Evolutionary conservation across 2,888 invertebrate genomes (phyloP), one percentile per base, ranked within the genome.

Genomic region (Phasia obesa): DNA sequence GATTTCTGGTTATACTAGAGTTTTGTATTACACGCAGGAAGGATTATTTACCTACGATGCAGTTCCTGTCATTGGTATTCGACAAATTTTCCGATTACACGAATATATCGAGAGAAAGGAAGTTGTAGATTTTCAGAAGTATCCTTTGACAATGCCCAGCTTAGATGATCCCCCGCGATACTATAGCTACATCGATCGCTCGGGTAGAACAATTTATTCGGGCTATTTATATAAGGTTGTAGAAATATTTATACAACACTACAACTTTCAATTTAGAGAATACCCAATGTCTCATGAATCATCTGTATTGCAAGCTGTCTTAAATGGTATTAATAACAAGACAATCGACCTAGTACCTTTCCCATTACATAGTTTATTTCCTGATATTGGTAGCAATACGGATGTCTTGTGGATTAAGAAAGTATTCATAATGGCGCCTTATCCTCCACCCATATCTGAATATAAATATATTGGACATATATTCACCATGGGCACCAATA

Each of bases 181-280:
- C 35, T 35, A 11, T 35, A 9, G 35, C 2, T 35, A 11, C 11
- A 35, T 11, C 2, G 35, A 35, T 35, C 11, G 35, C 35, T 35
- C 1, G 0, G 35, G 35, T 11, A 11, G 31, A 23, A 11, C 4
- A 1, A 11, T n/a, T 9, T 9, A 42, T 53, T 15, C 65, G 9
- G 79, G 79, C 1, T 73, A 73, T 65, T 31, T 67, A 27, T 73
- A 35, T 51, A 42, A 47, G 49, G 47, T 55, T 3, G 0, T 73
- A 1, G 1, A 65, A 17, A 38, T 60, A 23, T 79, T 79, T 53
- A n/a, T 51, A 7, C 13, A 67, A 2, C 21, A 9, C 0, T 79
- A 55, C 11, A 79, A 79, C n/a, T 73, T 79, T n/a, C 15, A 31
- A 1, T 15, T 44, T 11, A 35, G 11, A 11, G 5, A 6, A 15